Conservation (phyloP, 2,113 vertebrate genomes). For the Zapus hudsonius region DNA sequence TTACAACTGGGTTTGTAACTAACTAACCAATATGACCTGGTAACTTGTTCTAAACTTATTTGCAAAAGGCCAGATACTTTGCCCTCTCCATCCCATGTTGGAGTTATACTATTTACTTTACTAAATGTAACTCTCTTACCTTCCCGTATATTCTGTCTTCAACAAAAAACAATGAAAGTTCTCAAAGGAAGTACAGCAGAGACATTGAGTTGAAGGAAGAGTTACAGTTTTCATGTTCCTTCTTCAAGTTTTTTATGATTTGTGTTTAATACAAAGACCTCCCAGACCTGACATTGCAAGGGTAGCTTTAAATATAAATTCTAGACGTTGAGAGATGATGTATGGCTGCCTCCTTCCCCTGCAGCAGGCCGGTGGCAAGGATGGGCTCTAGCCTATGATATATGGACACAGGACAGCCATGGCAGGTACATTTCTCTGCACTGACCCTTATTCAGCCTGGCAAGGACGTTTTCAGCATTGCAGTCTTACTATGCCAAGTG, state of each 20-base stretch:
- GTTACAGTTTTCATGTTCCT: conserved; percentile 57
- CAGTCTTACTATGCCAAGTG: not conserved
- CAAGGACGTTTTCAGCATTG: not conserved
- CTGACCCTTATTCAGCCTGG: not conserved
- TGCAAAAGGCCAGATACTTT: conserved; percentile 42
- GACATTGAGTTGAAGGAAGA: conserved; percentile 41
- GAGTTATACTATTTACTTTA: conserved; percentile 41
- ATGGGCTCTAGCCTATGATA: not conserved
- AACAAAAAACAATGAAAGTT: conserved; percentile 42
- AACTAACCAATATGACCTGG: not conserved
- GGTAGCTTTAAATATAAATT: conserved; percentile 67
- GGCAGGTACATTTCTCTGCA: not conserved
- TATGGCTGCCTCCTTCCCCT: conserved; percentile 16
- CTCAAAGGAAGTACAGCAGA: conserved; percentile 58
- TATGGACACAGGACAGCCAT: not conserved
- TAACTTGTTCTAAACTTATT: not conserved
- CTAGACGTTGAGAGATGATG: conserved; percentile 58
- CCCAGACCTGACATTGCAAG: conserved; percentile 51
- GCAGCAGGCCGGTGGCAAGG: not conserved
- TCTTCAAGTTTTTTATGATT: conserved; percentile 75
- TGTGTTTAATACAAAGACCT: conserved; percentile 57
- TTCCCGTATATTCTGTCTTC: not conserved
- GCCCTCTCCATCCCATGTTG: not conserved
- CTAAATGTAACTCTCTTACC: not conserved
- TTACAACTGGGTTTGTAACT: not conserved